Percentiles rank a stretch among this genome's conserved stretches.
These are phyloP conservation scores for Pachymerium ferrugineum DNA, from an alignment of 2,888 invertebrate species.

Conservation along the genomic window DNA sequence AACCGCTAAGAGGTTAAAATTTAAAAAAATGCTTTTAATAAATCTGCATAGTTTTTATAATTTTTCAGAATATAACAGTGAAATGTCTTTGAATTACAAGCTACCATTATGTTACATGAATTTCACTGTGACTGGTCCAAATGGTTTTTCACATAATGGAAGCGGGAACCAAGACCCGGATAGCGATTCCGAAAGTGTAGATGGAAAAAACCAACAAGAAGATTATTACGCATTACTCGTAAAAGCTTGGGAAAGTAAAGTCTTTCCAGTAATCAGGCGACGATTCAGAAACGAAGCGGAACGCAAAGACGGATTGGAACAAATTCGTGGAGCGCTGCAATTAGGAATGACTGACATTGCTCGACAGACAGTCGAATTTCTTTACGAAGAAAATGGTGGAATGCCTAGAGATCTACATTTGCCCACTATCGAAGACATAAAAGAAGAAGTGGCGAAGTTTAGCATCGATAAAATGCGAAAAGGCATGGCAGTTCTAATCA, in stretches of 20 bases:
- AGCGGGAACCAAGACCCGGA: slow-evolving; percentile 44
- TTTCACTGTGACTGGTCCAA: slow-evolving; percentile 44
- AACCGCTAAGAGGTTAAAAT: slow-evolving; percentile 42
- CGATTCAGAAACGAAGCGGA: slow-evolving; percentile 49
- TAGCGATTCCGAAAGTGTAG: slow-evolving; percentile 44
- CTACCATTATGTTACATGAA: slow-evolving; percentile 44
- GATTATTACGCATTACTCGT: slow-evolving; percentile 48
- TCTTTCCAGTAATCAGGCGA: slow-evolving; percentile 47
- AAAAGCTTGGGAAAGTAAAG: slow-evolving; percentile 49
- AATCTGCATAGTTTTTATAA: neutral
- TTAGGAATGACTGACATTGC: slow-evolving; percentile 50
- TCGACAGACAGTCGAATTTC: slow-evolving; percentile 48
- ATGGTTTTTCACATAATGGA: slow-evolving; percentile 38
- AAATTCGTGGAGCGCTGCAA: slow-evolving; percentile 48
- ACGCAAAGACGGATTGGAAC: slow-evolving; percentile 48
- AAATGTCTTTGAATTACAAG: slow-evolving; percentile 43
- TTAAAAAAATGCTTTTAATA: neutral
- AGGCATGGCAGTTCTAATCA: slow-evolving; percentile 46
- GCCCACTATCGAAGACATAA: slow-evolving; percentile 48
- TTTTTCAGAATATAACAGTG: slow-evolving; percentile 44
- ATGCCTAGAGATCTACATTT: slow-evolving; percentile 48
- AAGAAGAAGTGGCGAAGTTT: slow-evolving; percentile 47
- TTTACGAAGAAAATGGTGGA: slow-evolving; percentile 49
- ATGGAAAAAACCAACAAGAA: slow-evolving; percentile 43
- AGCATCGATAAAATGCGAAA: slow-evolving; percentile 47